A percentile compares a stretch with the other conserved stretches of the same genome.
These are phyloP conservation scores for Drosophila monieri DNA, from an alignment of 2,888 invertebrate genomes.

Conservation along the genomic window DNA sequence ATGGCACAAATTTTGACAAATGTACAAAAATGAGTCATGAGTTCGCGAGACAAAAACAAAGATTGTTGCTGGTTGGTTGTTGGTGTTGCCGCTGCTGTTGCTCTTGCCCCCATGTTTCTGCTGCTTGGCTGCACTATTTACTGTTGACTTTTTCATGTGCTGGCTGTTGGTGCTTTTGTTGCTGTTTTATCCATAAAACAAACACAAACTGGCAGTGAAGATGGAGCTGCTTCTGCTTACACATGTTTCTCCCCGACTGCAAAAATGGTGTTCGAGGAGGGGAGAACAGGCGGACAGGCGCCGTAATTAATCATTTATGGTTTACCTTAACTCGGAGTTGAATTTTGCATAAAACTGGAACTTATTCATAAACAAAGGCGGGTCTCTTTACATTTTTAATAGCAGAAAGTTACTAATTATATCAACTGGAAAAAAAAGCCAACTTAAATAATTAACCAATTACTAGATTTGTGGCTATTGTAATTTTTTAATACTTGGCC, in stretches of 20 bases:
- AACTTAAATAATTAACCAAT: too few species aligned
- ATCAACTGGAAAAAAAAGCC: background rate
- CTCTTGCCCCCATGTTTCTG: conserved; percentile 25
- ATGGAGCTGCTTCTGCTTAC: conserved; percentile 56
- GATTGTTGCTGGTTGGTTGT: conserved; percentile 49
- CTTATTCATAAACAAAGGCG: background rate
- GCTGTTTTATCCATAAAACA: conserved; percentile 64
- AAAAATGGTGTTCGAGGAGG: conserved; percentile 9
- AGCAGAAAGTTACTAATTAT: background rate
- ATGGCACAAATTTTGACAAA: conserved; percentile 81
- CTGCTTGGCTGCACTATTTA: conserved; percentile 61
- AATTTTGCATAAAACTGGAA: background rate
- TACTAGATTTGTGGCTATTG: too few species aligned
- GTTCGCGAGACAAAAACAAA: conserved; percentile 74
- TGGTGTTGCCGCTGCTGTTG: conserved; percentile 44
- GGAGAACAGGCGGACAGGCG: conserved; percentile 40
- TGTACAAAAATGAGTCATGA: conserved; percentile 81
- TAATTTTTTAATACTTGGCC: too few species aligned
- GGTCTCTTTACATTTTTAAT: background rate
- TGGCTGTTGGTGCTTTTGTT: conserved; percentile 45
- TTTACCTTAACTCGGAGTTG: conserved; percentile 56
- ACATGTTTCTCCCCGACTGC: conserved; percentile 56
- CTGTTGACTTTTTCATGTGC: conserved; percentile 78
- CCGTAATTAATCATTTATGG: conserved; percentile 63
- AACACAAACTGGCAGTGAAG: conserved; percentile 58